A percentile compares a stretch with the other conserved stretches of the same genome.
phyloP scores from a whole-genome alignment of 2,797 vertebrate genomes.

The Hirundo rustica region DNA sequence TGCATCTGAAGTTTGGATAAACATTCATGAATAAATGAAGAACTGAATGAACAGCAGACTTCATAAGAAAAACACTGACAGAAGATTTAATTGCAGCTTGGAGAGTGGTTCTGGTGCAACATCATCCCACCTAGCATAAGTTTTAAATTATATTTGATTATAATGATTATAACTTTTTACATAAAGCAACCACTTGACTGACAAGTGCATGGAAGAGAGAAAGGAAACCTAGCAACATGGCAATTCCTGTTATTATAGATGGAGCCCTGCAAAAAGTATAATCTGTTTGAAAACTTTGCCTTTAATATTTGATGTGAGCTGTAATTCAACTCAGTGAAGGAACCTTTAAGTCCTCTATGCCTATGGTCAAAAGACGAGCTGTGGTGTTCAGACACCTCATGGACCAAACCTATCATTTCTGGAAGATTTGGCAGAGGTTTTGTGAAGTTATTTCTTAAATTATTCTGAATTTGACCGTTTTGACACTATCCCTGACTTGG shows the following conservation, averaged over 20 bases:
- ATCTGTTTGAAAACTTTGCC: not conserved
- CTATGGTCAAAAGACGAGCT: not conserved
- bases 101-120: not conserved
- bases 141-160: conserved; percentile 10
- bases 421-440: not conserved
- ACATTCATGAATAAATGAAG: not conserved
- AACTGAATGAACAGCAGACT: not conserved
- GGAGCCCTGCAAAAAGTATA: not conserved
- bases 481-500: not conserved
- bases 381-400: not conserved
- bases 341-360: not conserved
- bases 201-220: not conserved
- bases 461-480: not conserved
- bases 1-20: not conserved
- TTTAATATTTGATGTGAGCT: not conserved
- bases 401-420: not conserved
- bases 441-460: not conserved
- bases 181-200: not conserved
- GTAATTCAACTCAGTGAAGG: not conserved
- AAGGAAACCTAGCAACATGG: not conserved
- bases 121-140: not conserved
- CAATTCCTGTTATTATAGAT: not conserved
- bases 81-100: not conserved
- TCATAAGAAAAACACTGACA: not conserved
- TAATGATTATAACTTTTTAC: not conserved